Evolutionary conservation across 2,888 invertebrate genomes (phyloP).

Genomic region (Formica aserva): DNA sequence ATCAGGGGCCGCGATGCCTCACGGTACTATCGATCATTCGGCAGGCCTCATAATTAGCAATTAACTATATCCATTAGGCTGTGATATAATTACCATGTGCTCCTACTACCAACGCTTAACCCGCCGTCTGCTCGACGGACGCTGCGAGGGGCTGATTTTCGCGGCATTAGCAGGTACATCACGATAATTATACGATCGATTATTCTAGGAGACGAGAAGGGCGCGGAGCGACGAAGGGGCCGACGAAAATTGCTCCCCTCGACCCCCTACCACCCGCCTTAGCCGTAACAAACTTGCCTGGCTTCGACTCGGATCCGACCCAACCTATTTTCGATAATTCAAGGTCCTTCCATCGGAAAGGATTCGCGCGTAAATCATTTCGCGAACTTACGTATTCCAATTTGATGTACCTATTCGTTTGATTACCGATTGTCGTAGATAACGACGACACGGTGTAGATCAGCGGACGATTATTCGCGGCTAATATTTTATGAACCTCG

Average conservation of each 20-base stretch:
- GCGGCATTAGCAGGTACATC: conserved; percentile 82
- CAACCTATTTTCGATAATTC: conserved; percentile 76
- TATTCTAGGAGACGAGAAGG: conserved; percentile 77
- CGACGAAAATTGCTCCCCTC: conserved; percentile 72
- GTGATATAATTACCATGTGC: conserved; percentile 85
- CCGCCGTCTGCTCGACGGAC: conserved; percentile 78
- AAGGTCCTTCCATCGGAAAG: conserved; percentile 64
- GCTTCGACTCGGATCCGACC: conserved; percentile 75
- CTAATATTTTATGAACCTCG: background rate
- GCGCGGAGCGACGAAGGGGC: conserved; percentile 40
- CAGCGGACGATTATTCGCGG: background rate
- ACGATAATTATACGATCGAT: conserved; percentile 84
- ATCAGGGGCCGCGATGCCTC: conserved; percentile 79
- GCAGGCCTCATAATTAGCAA: conserved; percentile 86
- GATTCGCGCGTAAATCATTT: conserved; percentile 43
- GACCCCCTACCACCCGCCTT: conserved; percentile 44
- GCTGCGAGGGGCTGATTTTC: conserved; percentile 78
- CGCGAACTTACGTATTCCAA: conserved; percentile 42
- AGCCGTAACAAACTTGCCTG: conserved; percentile 69
- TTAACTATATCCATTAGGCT: conserved; percentile 86
- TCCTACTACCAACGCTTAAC: conserved; percentile 81
- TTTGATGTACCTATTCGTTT: conserved; percentile 11
- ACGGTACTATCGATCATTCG: conserved; percentile 85
- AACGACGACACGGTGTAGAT: conserved; percentile 15
- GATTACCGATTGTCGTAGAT: conserved; percentile 7